Evolutionary conservation across 2,113 vertebrate genomes (phyloP).

Genomic region (Centropus unirufus): DNA sequence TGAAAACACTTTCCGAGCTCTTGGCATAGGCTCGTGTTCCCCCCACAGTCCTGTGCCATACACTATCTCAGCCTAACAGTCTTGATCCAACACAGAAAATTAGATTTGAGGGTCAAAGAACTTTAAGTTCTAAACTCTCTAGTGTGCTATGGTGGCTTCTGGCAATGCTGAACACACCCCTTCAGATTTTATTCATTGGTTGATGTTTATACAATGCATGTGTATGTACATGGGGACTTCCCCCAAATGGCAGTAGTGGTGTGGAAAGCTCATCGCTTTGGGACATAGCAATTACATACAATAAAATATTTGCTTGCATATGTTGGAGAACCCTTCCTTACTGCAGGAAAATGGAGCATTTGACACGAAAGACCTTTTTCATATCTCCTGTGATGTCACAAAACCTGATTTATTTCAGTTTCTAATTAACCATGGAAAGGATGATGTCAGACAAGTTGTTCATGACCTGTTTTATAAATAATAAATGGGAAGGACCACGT

Average conservation of each 20-base stretch:
- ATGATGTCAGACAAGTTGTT: conserved; percentile 18
- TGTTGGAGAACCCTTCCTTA: neutral
- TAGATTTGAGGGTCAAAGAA: neutral
- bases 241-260: neutral
- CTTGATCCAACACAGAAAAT: neutral
- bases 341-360: neutral
- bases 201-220: neutral
- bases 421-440: conserved; percentile 15
- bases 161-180: neutral
- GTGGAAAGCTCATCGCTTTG: neutral
- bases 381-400: neutral
- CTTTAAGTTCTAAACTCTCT: neutral
- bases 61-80: neutral
- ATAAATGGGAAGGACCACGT: neutral
- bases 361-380: neutral
- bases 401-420: neutral
- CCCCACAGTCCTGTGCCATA: neutral
- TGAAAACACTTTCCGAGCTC: neutral
- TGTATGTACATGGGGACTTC: neutral
- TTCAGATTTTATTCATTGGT: neutral
- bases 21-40: neutral
- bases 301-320: neutral
- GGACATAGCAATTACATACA: neutral
- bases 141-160: neutral
- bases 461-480: neutral